phyloP scores from a whole-genome alignment of 1,140 invertebrate species.

The Calephelis virginiensis region DNA sequence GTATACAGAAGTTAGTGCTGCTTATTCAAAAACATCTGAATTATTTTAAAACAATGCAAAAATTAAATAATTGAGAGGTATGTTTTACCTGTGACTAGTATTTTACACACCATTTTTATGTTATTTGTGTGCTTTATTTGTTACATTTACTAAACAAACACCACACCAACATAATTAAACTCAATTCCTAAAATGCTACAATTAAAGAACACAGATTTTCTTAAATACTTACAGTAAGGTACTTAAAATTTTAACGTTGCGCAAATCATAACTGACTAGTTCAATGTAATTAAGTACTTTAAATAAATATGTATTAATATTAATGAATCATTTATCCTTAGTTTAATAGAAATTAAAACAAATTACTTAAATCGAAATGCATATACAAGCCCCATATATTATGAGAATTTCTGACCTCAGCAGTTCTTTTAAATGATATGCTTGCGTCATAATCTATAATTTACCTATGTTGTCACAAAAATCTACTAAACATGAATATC shows the following conservation, averaged over 20 bases:
- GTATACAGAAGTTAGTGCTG: too few relatives aligned
- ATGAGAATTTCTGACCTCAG: conserved; percentile 32
- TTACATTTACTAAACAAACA: conserved; percentile 64
- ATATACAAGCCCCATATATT: conserved; percentile 53
- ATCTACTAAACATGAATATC: conserved; percentile 59
- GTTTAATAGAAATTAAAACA: conserved; percentile 59
- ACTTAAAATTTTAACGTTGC: conserved; percentile 75
- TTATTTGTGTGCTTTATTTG: conserved; percentile 43
- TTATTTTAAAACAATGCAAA: conserved; percentile 37
- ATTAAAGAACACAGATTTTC: conserved; percentile 71
- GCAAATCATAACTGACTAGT: conserved; percentile 79
- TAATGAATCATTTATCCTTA: conserved; percentile 74
- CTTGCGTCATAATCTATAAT: conserved; percentile 65
- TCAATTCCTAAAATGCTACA: conserved; percentile 63
- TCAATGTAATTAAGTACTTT: conserved; percentile 79
- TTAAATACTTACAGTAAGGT: conserved; percentile 63
- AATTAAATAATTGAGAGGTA: conserved; percentile 56
- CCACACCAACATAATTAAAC: conserved; percentile 74
- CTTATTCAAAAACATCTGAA: conserved; percentile 30
- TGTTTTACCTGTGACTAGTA: conserved; percentile 68
- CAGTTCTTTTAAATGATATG: conserved; percentile 45
- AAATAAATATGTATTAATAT: conserved; percentile 73
- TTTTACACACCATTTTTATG: conserved; percentile 61
- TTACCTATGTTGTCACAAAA: conserved; percentile 60
- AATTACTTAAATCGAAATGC: conserved; percentile 67